phyloP scores from a whole-genome alignment of 1,140 invertebrate genomes.

The Papilio polytes region DNA sequence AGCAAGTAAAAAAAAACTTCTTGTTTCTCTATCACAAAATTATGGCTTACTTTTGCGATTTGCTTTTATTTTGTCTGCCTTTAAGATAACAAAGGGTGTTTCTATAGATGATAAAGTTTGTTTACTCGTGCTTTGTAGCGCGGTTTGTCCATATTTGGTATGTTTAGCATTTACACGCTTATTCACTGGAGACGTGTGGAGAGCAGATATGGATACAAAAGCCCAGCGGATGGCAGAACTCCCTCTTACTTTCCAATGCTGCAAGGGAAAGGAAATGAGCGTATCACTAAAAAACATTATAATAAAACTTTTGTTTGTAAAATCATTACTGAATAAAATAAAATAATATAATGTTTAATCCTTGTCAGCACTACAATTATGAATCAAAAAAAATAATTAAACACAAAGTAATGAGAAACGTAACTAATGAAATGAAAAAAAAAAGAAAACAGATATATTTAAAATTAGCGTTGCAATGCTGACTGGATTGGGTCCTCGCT shows the following conservation, averaged over 20 bases:
- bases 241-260: conserved; percentile 29
- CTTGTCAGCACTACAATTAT: too few species aligned
- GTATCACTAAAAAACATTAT: not conserved
- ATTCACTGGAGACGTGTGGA: conserved; percentile 46
- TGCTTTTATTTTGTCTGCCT: conserved; percentile 6
- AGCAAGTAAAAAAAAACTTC: not conserved
- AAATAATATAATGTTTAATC: too few species aligned
- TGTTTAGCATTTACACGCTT: conserved; percentile 42
- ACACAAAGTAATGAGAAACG: too few species aligned
- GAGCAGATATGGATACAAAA: conserved; percentile 52
- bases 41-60: not conserved
- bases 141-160: conserved; percentile 47
- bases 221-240: conserved; percentile 44
- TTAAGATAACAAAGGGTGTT: conserved; percentile 2
- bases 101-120: conserved; percentile 27
- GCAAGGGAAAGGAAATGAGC: not conserved
- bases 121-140: conserved; percentile 30
- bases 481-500: too few species aligned
- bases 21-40: not conserved
- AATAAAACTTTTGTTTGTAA: not conserved
- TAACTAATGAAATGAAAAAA: too few species aligned
- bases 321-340: not conserved
- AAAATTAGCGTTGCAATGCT: too few species aligned
- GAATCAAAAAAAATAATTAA: too few species aligned
- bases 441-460: too few species aligned